Evolutionary conservation across 2,113 vertebrate genomes (phyloP).

Genomic region (Paraplagusia blochii): DNA sequence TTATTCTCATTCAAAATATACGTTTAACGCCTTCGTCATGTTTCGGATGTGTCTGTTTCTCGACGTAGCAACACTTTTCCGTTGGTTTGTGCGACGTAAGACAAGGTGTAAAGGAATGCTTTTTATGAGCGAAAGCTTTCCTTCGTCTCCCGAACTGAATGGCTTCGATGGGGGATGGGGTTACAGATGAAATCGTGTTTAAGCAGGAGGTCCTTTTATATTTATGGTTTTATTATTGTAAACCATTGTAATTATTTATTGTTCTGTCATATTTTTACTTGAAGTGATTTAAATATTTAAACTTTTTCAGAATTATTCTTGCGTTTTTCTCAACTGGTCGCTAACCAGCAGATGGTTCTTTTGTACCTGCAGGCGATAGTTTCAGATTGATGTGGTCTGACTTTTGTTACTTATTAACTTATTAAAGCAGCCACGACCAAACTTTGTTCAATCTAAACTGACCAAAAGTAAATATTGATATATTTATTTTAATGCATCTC

Average conservation of each 20-base stretch:
- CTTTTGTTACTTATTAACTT: constrained; percentile 56
- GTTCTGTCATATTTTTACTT: neutral
- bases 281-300: constrained; percentile 13
- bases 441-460: constrained; percentile 12
- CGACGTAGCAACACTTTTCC: neutral
- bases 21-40: neutral
- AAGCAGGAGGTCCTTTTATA: constrained; percentile 13
- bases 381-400: constrained; percentile 34
- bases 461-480: constrained; percentile 39
- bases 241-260: neutral
- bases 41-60: neutral
- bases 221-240: neutral
- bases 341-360: constrained; percentile 61
- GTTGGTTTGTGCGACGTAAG: constrained; percentile 1
- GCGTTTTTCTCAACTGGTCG: constrained; percentile 36
- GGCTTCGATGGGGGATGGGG: constrained; percentile 70
- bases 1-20: constrained; percentile 4
- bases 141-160: constrained; percentile 43
- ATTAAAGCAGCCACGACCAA: constrained; percentile 31
- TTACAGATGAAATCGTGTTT: constrained; percentile 24
- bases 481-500: constrained; percentile 10
- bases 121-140: constrained; percentile 23
- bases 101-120: neutral
- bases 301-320: constrained; percentile 8
- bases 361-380: constrained; percentile 62